Percentiles rank a stretch among this genome's conserved stretches.
phyloP scores from a whole-genome alignment of 2,888 invertebrate genomes.

The Drosophila longiperda region DNA sequence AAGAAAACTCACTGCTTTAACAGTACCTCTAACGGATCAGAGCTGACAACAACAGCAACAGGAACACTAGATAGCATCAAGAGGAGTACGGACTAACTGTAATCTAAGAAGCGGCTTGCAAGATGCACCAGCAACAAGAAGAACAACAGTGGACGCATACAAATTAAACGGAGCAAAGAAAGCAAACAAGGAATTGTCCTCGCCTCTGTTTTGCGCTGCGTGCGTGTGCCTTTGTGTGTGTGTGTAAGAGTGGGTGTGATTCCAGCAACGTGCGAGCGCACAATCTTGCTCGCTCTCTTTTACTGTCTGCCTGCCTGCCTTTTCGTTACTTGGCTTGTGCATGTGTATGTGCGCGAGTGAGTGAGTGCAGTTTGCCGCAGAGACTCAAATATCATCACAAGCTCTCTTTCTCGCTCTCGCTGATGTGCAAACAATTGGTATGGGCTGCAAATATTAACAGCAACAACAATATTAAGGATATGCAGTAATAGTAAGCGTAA shows the following conservation, averaged over 20 bases:
- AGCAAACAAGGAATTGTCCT: slow-evolving; percentile 22
- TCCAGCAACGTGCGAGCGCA: slow-evolving; percentile 21
- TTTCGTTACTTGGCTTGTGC: slow-evolving; percentile 1
- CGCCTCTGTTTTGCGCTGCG: slow-evolving; percentile 1
- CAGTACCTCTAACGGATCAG: slow-evolving; percentile 50
- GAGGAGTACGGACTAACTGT: slow-evolving; percentile 6
- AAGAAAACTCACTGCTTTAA: slow-evolving; percentile 33
- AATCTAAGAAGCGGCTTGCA: slow-evolving; percentile 31
- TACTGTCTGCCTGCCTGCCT: slow-evolving; percentile 7
- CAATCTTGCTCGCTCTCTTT: slow-evolving; percentile 12
- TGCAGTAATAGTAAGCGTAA: slow-evolving; percentile 31
- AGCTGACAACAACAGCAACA: slow-evolving; percentile 4
- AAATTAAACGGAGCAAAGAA: slow-evolving; percentile 26
- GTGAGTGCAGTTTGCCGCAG: slow-evolving; percentile 28
- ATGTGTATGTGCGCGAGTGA: background rate
- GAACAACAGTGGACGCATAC: slow-evolving; percentile 11
- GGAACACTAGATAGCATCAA: slow-evolving; percentile 14
- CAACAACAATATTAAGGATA: slow-evolving; percentile 23
- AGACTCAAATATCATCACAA: slow-evolving; percentile 23
- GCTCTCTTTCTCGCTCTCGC: background rate
- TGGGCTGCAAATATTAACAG: slow-evolving; percentile 40
- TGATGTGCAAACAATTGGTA: slow-evolving; percentile 39
- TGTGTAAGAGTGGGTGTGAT: slow-evolving; percentile 21
- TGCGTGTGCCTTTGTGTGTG: slow-evolving; percentile 8
- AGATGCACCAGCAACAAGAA: slow-evolving; percentile 31